Evolutionary conservation across 2,888 invertebrate species (phyloP).

Genomic region (Tigriopus californicus): DNA sequence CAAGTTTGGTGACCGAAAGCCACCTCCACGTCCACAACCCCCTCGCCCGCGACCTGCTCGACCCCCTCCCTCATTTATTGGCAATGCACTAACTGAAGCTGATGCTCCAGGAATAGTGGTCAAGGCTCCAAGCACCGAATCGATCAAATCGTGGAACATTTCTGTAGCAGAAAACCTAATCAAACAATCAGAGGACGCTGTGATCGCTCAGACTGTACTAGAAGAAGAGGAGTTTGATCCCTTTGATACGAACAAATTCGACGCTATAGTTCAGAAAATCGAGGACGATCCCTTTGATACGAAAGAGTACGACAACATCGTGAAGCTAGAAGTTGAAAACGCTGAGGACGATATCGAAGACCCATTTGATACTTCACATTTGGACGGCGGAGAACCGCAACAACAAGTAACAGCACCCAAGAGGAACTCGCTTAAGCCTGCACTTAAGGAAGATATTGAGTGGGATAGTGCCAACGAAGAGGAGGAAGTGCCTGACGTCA

Average conservation of each 20-base stretch:
- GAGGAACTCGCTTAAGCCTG: background rate
- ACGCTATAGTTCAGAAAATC: background rate
- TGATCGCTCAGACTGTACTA: background rate
- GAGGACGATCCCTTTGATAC: slow-evolving; percentile 12
- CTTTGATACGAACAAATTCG: slow-evolving; percentile 17
- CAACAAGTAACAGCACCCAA: slow-evolving; percentile 57
- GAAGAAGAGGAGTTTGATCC: slow-evolving; percentile 38
- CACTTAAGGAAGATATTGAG: background rate
- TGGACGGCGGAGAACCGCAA: slow-evolving; percentile 49
- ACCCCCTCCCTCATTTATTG: background rate
- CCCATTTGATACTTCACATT: slow-evolving; percentile 58
- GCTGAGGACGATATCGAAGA: background rate
- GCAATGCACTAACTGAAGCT: background rate
- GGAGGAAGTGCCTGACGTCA: background rate
- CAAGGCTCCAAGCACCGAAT: slow-evolving; percentile 16
- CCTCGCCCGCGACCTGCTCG: slow-evolving; percentile 25
- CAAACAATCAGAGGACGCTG: slow-evolving; percentile 9
- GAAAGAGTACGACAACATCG: slow-evolving; percentile 10
- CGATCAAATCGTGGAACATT: slow-evolving; percentile 15
- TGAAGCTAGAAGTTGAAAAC: background rate
- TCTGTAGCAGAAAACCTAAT: slow-evolving; percentile 9
- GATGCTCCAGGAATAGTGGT: slow-evolving; percentile 10
- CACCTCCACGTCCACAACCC: slow-evolving; percentile 24
- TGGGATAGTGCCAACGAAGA: background rate
- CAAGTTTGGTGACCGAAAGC: slow-evolving; percentile 10